Percentiles rank a stretch among this genome's conserved stretches.
Conservation (phyloP, 2,888 invertebrate genomes). For the Melanotus villosus region DNA sequence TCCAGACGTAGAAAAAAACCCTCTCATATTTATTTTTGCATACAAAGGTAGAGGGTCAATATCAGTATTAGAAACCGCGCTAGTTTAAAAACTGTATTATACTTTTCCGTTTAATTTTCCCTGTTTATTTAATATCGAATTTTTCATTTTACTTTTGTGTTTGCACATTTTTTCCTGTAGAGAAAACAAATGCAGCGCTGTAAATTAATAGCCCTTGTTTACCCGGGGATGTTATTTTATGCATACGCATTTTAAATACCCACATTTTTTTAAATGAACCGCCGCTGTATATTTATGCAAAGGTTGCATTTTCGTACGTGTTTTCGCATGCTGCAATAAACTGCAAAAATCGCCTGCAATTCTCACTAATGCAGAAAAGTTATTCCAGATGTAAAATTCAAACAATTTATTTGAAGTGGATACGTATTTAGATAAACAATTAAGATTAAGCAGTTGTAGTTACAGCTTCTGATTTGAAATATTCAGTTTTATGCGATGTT, state of each 20-base stretch:
- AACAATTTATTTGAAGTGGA: too few relatives aligned
- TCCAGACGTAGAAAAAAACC: too few relatives aligned
- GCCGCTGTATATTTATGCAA: constrained; percentile 11
- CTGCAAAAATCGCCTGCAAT: neutral
- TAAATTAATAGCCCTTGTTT: constrained; percentile 16
- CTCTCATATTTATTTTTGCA: neutral
- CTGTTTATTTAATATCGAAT: neutral
- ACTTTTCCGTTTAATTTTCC: neutral
- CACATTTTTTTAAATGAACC: constrained; percentile 21
- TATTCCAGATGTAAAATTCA: too few relatives aligned
- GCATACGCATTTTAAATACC: constrained; percentile 28
- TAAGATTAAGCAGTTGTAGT: too few relatives aligned
- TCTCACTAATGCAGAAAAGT: neutral
- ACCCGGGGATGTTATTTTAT: constrained; percentile 20
- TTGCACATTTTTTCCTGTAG: neutral
- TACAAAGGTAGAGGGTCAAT: neutral
- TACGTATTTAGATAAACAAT: too few relatives aligned
- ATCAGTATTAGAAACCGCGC: neutral
- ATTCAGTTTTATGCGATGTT: too few relatives aligned
- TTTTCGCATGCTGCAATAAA: neutral
- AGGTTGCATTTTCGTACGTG: constrained; percentile 18
- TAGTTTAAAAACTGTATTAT: constrained; percentile 4
- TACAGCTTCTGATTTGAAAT: too few relatives aligned
- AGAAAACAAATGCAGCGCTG: constrained; percentile 22
- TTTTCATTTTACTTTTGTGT: neutral